Evolutionary conservation across 2,113 vertebrate genomes (phyloP).

Genomic region (Charadrius vociferus): DNA sequence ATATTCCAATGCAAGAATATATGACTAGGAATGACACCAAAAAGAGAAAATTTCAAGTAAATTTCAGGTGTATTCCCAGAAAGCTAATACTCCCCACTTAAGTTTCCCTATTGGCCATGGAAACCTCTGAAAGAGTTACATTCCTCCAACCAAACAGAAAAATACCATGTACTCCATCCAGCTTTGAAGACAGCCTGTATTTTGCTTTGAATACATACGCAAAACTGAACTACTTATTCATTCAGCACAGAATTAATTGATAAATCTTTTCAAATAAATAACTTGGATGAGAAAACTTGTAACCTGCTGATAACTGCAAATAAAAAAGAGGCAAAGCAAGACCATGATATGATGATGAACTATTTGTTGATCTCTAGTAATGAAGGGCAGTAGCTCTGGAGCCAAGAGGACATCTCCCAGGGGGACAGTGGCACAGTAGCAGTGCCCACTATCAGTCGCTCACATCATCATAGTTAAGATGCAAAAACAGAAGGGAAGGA

Average conservation of each 20-base stretch:
- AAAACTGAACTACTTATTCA: neutral
- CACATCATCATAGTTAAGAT: neutral
- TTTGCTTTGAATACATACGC: neutral
- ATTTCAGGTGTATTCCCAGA: accelerated
- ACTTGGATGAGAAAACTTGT: neutral
- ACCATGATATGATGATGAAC: accelerated
- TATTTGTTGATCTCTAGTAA: neutral
- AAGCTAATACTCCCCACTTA: neutral
- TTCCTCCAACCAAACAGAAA: neutral
- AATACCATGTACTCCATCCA: neutral
- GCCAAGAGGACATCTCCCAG: neutral
- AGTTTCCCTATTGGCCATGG: neutral
- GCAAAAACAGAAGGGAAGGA: neutral
- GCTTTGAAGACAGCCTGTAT: neutral
- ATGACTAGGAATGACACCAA: accelerated
- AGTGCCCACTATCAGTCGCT: accelerated
- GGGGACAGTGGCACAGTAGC: neutral
- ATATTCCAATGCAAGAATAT: neutral
- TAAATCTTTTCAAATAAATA: neutral
- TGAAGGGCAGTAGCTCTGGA: neutral
- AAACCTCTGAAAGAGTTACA: neutral
- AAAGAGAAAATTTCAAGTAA: neutral
- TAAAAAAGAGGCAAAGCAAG: neutral
- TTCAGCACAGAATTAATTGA: neutral
- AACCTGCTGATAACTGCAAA: neutral